Conservation (phyloP, 2,888 invertebrate genomes). For the Stegophylla sp. region DNA sequence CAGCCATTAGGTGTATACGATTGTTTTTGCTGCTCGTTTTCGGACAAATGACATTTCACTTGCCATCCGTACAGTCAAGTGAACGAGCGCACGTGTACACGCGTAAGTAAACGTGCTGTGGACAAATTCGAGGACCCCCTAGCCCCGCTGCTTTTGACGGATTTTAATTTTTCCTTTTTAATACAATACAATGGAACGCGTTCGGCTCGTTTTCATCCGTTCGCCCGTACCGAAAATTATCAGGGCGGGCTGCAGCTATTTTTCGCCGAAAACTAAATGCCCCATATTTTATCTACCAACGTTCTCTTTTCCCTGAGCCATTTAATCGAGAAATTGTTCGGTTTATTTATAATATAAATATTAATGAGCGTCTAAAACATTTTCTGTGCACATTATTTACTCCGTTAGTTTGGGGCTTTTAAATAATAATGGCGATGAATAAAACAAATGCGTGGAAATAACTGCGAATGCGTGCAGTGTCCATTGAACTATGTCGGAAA, state of each 20-base stretch:
- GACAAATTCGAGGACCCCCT: not conserved
- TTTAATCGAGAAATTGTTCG: too few relatives aligned
- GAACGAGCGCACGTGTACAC: not conserved
- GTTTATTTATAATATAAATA: too few relatives aligned
- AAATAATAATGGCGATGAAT: too few relatives aligned
- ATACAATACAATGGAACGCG: not conserved
- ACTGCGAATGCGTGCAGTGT: too few relatives aligned
- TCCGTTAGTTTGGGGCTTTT: too few relatives aligned
- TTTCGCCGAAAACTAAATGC: not conserved
- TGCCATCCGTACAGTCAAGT: not conserved
- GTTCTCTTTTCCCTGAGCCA: too few relatives aligned
- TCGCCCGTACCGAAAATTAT: not conserved
- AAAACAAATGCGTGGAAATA: too few relatives aligned
- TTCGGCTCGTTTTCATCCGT: not conserved
- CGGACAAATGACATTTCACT: not conserved
- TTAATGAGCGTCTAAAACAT: too few relatives aligned
- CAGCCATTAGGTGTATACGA: not conserved
- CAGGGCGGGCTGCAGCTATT: not conserved
- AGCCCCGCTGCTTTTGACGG: not conserved
- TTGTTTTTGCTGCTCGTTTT: constrained; percentile 10
- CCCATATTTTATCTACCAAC: not conserved
- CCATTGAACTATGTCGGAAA: too few relatives aligned
- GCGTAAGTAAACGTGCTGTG: not conserved
- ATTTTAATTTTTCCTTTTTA: not conserved
- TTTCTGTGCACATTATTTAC: too few relatives aligned